Conservation (phyloP, 2,113 vertebrate species). For the Acrocephalus arundinaceus region DNA sequence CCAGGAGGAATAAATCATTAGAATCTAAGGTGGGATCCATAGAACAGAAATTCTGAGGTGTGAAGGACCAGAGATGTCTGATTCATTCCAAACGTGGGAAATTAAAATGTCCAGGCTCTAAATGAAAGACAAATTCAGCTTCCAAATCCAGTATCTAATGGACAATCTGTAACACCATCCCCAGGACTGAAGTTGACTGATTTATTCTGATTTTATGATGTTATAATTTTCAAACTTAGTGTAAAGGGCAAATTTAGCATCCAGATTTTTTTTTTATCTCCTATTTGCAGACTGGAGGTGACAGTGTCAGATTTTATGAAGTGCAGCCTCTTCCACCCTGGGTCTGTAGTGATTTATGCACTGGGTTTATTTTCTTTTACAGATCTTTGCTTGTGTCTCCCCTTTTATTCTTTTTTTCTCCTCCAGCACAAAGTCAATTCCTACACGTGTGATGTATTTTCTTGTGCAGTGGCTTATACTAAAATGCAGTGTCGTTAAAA, state of each 20-base stretch:
- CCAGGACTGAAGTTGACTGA: neutral
- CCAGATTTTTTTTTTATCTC: neutral
- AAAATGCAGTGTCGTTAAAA: neutral
- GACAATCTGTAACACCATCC: neutral
- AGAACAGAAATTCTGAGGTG: neutral
- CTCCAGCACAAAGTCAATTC: neutral
- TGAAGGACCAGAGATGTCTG: neutral
- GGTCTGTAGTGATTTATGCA: neutral
- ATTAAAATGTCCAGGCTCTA: neutral
- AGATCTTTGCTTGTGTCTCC: neutral
- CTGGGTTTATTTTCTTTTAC: neutral
- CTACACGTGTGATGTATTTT: neutral
- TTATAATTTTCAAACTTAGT: neutral
- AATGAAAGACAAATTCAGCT: neutral
- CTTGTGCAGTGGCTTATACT: neutral
- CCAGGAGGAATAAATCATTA: neutral
- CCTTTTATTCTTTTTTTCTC: neutral
- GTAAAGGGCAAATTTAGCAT: slow-evolving; percentile 8
- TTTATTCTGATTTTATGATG: neutral
- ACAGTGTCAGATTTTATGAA: neutral
- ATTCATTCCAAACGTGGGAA: neutral
- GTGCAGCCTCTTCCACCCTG: neutral
- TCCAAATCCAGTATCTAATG: neutral
- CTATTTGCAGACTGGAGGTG: neutral
- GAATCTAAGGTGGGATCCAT: neutral